These are phyloP conservation scores for Eilema griseolum DNA, from an alignment of 2,888 invertebrate species.

Conservation along the genomic window DNA sequence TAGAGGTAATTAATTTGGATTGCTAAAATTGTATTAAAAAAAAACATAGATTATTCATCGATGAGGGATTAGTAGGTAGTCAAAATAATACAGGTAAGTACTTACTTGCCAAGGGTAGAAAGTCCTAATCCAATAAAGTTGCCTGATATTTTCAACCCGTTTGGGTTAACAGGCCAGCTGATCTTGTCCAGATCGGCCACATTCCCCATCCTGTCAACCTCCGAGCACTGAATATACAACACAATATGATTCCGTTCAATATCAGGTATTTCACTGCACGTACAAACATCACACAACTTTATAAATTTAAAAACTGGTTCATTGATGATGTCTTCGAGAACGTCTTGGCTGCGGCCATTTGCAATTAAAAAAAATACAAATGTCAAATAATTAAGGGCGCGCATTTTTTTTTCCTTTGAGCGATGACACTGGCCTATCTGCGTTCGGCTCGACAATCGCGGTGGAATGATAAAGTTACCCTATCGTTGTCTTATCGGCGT, in stretches of 20 bases:
- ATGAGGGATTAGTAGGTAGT: too few species aligned
- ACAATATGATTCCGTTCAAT: slow-evolving; percentile 75
- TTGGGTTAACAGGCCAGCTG: slow-evolving; percentile 78
- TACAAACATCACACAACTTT: slow-evolving; percentile 77
- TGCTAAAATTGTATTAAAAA: too few species aligned
- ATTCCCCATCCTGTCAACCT: slow-evolving; percentile 72
- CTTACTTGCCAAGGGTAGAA: slow-evolving; percentile 80
- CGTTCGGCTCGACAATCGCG: slow-evolving; percentile 69
- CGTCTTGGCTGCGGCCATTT: slow-evolving; percentile 61
- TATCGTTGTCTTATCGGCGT: slow-evolving; percentile 77
- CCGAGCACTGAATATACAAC: slow-evolving; percentile 80
- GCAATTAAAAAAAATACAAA: slow-evolving; percentile 69
- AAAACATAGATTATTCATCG: too few species aligned
- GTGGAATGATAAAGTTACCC: slow-evolving; percentile 77
- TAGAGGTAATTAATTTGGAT: too few species aligned
- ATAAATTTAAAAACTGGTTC: slow-evolving; percentile 62
- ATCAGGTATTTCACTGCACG: slow-evolving; percentile 82
- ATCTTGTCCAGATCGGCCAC: slow-evolving; percentile 79
- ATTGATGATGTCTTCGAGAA: slow-evolving; percentile 44
- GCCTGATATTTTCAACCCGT: slow-evolving; percentile 78
- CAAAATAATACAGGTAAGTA: slow-evolving; percentile 27
- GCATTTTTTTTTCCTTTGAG: slow-evolving; percentile 66
- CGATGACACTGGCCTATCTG: slow-evolving; percentile 60
- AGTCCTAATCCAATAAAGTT: slow-evolving; percentile 77
- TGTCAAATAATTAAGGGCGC: slow-evolving; percentile 63